Base-by-base conservation (phyloP, 2,797 vertebrate genomes). In the Glyptemys insculpta region DNA sequence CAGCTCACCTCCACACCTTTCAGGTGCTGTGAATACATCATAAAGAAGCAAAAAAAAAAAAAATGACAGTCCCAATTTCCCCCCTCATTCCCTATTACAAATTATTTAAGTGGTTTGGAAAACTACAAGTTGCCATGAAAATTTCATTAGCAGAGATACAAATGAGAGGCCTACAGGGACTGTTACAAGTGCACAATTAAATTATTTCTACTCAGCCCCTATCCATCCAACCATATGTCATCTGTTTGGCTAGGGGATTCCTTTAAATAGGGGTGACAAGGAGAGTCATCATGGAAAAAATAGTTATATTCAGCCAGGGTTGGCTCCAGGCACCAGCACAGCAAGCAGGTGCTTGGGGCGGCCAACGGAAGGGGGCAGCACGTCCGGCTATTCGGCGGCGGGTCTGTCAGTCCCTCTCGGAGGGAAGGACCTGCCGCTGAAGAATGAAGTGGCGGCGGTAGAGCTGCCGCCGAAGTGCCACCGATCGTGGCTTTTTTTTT, bases 181-280 rank as follows among this genome's bases (percentile, higher is more conserved):
- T 81, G 9, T 15, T 37, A 86, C 37, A 88, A 90, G 79, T 19
- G 5, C 47, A 65, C 47, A 2, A 54, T 86, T 41, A 78, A 10
- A 34, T 86, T 78, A 44, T 3, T 6, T 19, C 80, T 90, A 44
- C 62, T 90, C 10, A 56, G 11, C 7, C 15, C 21, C 29, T 47
- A 34, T 15, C 72, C 34, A 37, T 27, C 11, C 74, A 57, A 1
- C 53, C 23, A 74, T 44, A 74, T 0, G 23, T 0, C 6, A 27
- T 34, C 5, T 72, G 18, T 83, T 68, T 27, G 29, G 2, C 25
- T 4, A 14, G 27, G 27, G 34, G 0, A 82, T 21, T 25, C 57
- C 53, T 50, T 6, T 44, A 74, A 14, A 54, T 29, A 2, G 0
- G 0, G 49, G 59, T 2, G 14, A 29, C 41, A 29, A 76, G 72